Base-by-base conservation (phyloP, 2,113 vertebrate genomes). In the Dryoscopus gambensis region DNA sequence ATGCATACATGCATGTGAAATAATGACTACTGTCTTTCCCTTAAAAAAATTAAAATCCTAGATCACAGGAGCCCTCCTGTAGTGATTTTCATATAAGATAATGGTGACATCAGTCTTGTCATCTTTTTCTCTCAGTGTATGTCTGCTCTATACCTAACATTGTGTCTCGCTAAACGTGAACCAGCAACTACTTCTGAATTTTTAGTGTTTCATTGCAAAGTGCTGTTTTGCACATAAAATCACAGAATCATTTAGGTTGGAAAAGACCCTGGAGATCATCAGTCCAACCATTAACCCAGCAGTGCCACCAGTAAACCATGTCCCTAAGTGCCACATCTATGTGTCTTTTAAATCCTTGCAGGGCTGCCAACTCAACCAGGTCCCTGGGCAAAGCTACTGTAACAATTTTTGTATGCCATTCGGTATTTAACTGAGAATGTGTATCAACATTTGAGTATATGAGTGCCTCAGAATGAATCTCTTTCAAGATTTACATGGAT, bases 321-420 rank as follows among this genome's bases (percentile, higher is more conserved):
- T 57, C 24, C 9, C 0, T 30, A 47, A 20, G 19, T 7, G 6
- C 25, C 11, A 18, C 6, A 12, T 87, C 30, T 62, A 23, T 4
- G 3, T 0, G 0, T n/a, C 15, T 49, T 71, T 40, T 56, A 42
- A 60, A 42, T 35, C 30, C 13, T 30, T 49, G 6, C 23, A 65
- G 6, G 23, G 9, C 2, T 42, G 17, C 9, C 14, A 5, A 24
- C 19, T 49, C 11, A 35, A 23, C 9, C 8, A 8, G 13, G 27
- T 80, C 2, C 8, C 8, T 2, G 5, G 65, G 11, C 12, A 56
- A 65, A 56, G 24, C 4, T 31, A 17, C 15, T 65, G 6, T 35
- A 68, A 55, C 12, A 27, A 20, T 53, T 56, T 35, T 77, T 49
- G 24, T 44, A 20, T 40, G 17, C 19, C 42, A 7, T 65, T 82